Percentiles rank a stretch among this genome's conserved stretches.
phyloP scores from a whole-genome alignment of 2,797 vertebrate species.

The Phalanger gymnotis region DNA sequence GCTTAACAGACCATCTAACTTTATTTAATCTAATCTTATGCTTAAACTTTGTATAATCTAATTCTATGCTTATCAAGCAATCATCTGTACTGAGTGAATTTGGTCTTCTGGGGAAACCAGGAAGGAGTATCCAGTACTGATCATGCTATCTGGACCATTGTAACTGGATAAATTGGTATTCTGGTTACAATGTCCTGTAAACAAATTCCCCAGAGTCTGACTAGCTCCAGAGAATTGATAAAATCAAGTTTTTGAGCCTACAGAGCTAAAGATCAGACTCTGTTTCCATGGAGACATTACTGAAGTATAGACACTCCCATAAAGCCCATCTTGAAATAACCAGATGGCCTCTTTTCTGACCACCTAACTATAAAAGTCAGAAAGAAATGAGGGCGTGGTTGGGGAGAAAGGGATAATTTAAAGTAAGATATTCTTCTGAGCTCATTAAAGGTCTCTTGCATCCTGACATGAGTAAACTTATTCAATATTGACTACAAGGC shows the following conservation, averaged over 20 bases:
- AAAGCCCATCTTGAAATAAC: not conserved
- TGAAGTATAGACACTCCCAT: not conserved
- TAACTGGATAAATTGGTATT: not conserved
- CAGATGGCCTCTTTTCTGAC: not conserved
- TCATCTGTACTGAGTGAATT: not conserved
- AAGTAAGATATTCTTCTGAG: not conserved
- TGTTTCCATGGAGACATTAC: not conserved
- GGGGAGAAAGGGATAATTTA: not conserved
- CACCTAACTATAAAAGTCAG: not conserved
- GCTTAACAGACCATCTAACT: not conserved
- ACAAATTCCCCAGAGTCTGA: not conserved
- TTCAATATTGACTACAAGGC: not conserved
- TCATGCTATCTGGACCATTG: not conserved
- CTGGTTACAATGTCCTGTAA: not conserved
- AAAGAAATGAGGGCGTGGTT: not conserved
- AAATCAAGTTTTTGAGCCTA: not conserved
- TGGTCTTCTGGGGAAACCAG: not conserved
- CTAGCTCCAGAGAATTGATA: not conserved
- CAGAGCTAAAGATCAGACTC: not conserved
- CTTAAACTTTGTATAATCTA: not conserved
- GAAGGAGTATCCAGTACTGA: not conserved
- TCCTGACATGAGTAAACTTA: not conserved
- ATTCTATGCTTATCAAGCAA: not conserved
- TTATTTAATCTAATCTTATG: not conserved
- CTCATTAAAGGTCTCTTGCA: not conserved